phyloP scores from a whole-genome alignment of 2,113 vertebrate species.

The Seriola dumerili region DNA sequence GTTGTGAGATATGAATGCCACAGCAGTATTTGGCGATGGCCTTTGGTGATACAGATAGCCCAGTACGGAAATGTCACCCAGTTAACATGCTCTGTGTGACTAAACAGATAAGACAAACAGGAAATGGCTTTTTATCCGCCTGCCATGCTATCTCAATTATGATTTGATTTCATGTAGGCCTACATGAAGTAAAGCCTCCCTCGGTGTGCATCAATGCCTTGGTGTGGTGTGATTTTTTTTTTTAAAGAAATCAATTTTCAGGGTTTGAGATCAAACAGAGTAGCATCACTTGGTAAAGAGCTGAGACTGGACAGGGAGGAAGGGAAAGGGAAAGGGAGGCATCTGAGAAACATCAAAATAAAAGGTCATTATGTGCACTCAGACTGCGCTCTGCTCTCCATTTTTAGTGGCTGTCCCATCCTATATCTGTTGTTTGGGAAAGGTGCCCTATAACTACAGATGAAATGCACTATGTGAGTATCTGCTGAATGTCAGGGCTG shows the following conservation, averaged over 20 bases:
- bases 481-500: slow-evolving; percentile 62
- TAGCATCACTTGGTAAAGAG: not conserved
- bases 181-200: slow-evolving; percentile 22
- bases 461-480: slow-evolving; percentile 46
- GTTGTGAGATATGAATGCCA: slow-evolving; percentile 65
- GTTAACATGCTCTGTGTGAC: slow-evolving; percentile 76
- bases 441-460: slow-evolving; percentile 25
- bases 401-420: slow-evolving; percentile 45
- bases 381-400: slow-evolving; percentile 16
- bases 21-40: slow-evolving; percentile 70
- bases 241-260: slow-evolving; percentile 33
- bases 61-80: slow-evolving; percentile 65
- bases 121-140: slow-evolving; percentile 76
- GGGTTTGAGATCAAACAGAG: slow-evolving; percentile 14
- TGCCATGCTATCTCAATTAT: slow-evolving; percentile 75
- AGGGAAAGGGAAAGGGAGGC: slow-evolving; percentile 19
- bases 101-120: slow-evolving; percentile 74
- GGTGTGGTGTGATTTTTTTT: slow-evolving; percentile 1
- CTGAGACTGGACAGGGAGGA: slow-evolving; percentile 9
- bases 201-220: not conserved
- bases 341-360: slow-evolving; percentile 64
- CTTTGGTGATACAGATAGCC: slow-evolving; percentile 63
- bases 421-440: slow-evolving; percentile 38
- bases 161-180: slow-evolving; percentile 60
- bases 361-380: slow-evolving; percentile 61